Percentiles rank a stretch among this genome's conserved stretches.
Evolutionary conservation across 2,113 vertebrate genomes (phyloP).

Genomic region (Trematomus loennbergii): DNA sequence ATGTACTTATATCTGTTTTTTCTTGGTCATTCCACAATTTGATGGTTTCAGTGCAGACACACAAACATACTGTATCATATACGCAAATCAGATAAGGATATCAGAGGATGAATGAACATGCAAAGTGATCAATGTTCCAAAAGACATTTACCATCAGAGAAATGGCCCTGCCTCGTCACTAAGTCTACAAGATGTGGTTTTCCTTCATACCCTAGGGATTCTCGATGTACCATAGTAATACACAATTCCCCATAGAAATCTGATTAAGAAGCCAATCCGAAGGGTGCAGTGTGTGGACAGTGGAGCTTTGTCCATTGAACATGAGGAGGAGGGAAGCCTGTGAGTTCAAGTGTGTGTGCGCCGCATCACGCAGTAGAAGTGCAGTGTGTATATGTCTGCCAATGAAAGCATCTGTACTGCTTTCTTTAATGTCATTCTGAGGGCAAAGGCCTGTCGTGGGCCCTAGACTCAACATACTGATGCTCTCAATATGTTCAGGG

Average conservation of each 20-base stretch:
- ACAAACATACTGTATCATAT: no score
- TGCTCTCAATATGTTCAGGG: conserved; percentile 16
- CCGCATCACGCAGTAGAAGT: background rate
- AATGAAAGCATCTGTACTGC: background rate
- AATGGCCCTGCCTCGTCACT: no score
- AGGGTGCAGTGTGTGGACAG: conserved; percentile 4
- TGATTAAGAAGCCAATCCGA: conserved; percentile 10
- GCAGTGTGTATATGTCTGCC: background rate
- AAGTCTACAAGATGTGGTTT: no score
- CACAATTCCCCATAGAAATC: conserved; percentile 27
- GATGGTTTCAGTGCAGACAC: no score
- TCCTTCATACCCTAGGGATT: background rate
- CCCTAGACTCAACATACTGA: conserved; percentile 14
- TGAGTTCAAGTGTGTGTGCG: background rate
- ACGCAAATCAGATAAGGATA: no score
- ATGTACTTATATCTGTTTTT: no score
- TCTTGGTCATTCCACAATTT: background rate
- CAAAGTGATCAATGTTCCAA: background rate
- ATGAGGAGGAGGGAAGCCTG: background rate
- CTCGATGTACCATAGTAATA: background rate
- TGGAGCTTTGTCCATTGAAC: conserved; percentile 10
- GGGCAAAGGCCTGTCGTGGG: conserved; percentile 12
- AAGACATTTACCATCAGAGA: background rate
- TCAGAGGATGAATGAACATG: background rate
- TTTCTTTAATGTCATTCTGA: conserved; percentile 25